Percentiles rank a stretch among this genome's conserved stretches.
Evolutionary conservation across 2,888 invertebrate species (phyloP).

Genomic region (Erannis defoliaria): DNA sequence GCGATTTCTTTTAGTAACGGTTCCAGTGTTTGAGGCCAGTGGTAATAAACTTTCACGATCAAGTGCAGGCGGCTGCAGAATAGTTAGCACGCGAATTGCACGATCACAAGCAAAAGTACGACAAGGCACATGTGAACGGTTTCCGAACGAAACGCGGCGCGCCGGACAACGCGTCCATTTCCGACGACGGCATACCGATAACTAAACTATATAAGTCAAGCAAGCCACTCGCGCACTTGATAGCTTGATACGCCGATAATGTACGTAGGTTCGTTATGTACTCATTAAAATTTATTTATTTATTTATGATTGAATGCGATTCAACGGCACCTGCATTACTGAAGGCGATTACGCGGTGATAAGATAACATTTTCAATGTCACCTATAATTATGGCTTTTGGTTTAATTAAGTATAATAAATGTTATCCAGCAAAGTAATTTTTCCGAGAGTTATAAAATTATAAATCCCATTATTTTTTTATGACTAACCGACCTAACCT

Average conservation of each 20-base stretch:
- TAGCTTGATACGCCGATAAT: constrained; percentile 55
- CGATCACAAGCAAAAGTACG: constrained; percentile 54
- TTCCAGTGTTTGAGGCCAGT: constrained; percentile 78
- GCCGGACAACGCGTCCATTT: constrained; percentile 63
- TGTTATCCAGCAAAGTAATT: too few species aligned
- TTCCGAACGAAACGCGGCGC: constrained; percentile 53
- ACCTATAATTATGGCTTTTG: background rate
- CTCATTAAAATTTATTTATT: constrained; percentile 24
- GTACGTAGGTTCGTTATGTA: constrained; percentile 32
- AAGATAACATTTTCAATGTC: background rate
- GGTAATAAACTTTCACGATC: constrained; percentile 83
- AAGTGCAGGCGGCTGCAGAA: constrained; percentile 74
- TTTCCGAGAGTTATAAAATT: background rate
- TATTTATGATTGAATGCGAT: constrained; percentile 17
- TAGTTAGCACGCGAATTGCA: constrained; percentile 69
- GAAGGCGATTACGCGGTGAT: background rate
- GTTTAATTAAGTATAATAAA: background rate
- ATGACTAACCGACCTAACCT: too few species aligned
- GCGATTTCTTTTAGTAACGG: constrained; percentile 79
- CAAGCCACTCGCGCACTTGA: constrained; percentile 49
- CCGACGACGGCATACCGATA: constrained; percentile 71
- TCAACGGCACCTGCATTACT: background rate
- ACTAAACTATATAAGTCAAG: too few species aligned
- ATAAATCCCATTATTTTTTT: background rate
- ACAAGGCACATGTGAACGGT: constrained; percentile 58